These are phyloP conservation scores for Gallirallus australis DNA, from an alignment of 2,797 vertebrate genomes.

Conservation along the genomic window DNA sequence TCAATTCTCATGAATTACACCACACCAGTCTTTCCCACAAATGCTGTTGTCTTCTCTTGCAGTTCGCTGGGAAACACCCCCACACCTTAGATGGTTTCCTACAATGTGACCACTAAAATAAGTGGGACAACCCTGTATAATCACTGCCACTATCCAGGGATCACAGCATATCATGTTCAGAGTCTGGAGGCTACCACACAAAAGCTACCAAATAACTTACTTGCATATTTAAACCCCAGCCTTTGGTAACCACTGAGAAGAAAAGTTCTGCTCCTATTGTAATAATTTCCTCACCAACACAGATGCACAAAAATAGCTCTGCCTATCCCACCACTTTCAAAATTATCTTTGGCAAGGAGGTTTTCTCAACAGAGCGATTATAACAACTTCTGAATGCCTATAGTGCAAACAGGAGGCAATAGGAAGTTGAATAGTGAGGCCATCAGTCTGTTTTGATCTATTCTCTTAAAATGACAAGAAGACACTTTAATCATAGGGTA, in stretches of 20 bases:
- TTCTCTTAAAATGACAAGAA: not conserved
- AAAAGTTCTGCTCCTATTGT: not conserved
- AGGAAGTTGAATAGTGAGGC: not conserved
- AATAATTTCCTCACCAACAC: not conserved
- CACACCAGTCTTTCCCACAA: not conserved
- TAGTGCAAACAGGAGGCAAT: not conserved
- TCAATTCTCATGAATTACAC: not conserved
- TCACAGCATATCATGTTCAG: not conserved
- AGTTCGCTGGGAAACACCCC: not conserved
- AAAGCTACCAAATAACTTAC: not conserved
- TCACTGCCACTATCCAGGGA: not conserved
- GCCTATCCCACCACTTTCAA: not conserved
- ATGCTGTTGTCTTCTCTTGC: not conserved
- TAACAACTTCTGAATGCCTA: not conserved
- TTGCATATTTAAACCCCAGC: not conserved
- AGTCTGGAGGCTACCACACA: not conserved
- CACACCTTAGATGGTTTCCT: not conserved
- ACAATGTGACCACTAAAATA: not conserved
- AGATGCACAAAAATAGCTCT: not conserved
- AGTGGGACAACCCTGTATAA: rapidly evolving
- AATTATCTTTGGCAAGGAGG: not conserved
- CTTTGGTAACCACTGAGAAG: not conserved
- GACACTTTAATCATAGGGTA: no score
- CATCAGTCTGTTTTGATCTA: not conserved
- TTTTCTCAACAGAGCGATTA: not conserved